Conservation (phyloP, 2,797 vertebrate genomes). For the Podarcis lilfordi region DNA sequence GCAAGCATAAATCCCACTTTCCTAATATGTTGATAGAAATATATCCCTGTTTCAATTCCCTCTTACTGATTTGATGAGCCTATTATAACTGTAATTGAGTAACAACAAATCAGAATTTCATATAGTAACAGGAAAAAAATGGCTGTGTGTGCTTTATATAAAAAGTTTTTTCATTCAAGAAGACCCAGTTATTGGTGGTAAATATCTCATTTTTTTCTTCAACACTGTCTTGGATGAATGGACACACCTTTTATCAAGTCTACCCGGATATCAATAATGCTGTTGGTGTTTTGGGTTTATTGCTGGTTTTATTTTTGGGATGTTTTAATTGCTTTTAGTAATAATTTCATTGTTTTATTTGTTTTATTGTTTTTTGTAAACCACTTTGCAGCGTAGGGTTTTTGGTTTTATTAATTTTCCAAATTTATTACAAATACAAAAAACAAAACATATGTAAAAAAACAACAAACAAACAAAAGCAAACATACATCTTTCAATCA, state of each 20-base stretch:
- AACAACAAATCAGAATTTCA: not conserved
- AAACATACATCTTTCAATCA: too few species aligned
- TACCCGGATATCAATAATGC: too few species aligned
- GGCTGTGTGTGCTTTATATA: not conserved
- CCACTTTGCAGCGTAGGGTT: too few species aligned
- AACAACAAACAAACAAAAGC: too few species aligned
- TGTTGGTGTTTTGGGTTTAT: too few species aligned
- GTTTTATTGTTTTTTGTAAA: not conserved
- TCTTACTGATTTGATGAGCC: not conserved
- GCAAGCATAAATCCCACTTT: not conserved
- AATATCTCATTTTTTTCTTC: not conserved
- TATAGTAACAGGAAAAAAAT: not conserved
- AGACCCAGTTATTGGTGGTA: not conserved
- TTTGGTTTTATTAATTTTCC: too few species aligned
- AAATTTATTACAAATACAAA: too few species aligned
- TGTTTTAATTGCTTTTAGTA: too few species aligned
- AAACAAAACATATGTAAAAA: too few species aligned
- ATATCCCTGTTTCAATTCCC: not conserved
- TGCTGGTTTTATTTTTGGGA: too few species aligned
- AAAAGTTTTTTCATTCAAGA: not conserved
- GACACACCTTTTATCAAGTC: not conserved
- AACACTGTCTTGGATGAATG: not conserved
- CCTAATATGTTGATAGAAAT: not conserved
- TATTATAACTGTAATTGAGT: not conserved
- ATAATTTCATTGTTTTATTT: not conserved